Evolutionary conservation across 2,113 vertebrate genomes (phyloP), one percentile per base, ranked within the genome.

Genomic region (Callionymus lyra): DNA sequence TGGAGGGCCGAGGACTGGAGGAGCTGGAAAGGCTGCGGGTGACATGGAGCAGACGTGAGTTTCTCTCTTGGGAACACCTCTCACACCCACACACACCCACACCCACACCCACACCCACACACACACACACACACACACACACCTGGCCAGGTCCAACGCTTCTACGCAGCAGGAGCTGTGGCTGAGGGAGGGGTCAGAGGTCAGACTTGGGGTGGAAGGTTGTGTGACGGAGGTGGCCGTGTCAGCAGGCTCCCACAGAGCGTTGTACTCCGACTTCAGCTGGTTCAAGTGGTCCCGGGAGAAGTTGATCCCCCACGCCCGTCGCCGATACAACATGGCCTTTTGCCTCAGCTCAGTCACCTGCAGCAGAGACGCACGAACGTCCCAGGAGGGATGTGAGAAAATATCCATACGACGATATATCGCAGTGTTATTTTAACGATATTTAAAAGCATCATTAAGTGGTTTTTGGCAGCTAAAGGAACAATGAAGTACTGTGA

Each of bases 231-330:
- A 44, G 47, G 13, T 3, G 32, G 14, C 11, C 6, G 41, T 38
- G 62, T 68, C 59, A 0, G 53, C 19, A 0, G 59, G 50, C 51
- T 81, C 78, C 78, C 78, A 81, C 59, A 77, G 65, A 3, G 41
- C 27, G 33, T 67, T 81, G 51, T 77, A 47, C 10, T 77, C 47
- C 0, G 78, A 81, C 32, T 12, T 38, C 54, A 81, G 68, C 64
- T 81, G 78, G 53, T 31, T 70, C 52, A 81, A 59, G 55, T 81
- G 75, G 1, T 65, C 47, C 15, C 75, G 59, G 68, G 43, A 74
- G 69, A 81, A 79, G 27, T 79, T 53, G 2, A 51, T 44, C 2
- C 78, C 78, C 78, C 78, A 81, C n/a, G 62, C 70, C 1, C 66
- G 51, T 0, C 4, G 63, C 1, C 75, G 73, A 37, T 81, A 71